phyloP scores from a whole-genome alignment of 2,113 vertebrate species.

The Nerophis ophidion region DNA sequence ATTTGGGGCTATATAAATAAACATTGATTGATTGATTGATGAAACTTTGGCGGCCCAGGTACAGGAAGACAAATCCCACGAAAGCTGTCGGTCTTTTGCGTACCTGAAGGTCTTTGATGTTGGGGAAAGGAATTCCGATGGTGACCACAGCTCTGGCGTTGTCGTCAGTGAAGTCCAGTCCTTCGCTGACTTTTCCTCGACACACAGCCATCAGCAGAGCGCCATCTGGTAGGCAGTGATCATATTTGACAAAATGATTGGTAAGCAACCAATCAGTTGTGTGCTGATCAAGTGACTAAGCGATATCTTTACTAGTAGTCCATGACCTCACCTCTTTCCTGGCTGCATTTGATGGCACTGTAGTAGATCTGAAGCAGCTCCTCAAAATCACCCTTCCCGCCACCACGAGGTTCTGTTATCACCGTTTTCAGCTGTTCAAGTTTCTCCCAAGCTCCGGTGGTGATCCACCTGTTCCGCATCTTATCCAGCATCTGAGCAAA shows the following conservation, averaged over 20 bases:
- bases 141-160: constrained; percentile 94
- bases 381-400: constrained; percentile 86
- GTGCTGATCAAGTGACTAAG: no score
- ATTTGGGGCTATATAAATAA: no score
- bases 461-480: constrained; percentile 84
- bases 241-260: no score
- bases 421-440: constrained; percentile 83
- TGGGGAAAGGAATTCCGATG: constrained; percentile 96
- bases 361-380: constrained; percentile 86
- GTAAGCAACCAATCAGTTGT: not conserved
- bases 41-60: no score
- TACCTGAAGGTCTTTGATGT: constrained; percentile 92
- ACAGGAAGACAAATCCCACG: no score
- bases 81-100: not conserved
- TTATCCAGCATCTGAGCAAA: constrained; percentile 86
- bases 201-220: constrained; percentile 92
- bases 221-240: constrained; percentile 70
- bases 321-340: constrained; percentile 70
- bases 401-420: constrained; percentile 85
- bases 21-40: no score
- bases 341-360: constrained; percentile 77
- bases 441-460: constrained; percentile 85
- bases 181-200: constrained; percentile 96
- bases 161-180: constrained; percentile 96
- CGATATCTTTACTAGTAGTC: no score